Evolutionary conservation across 2,113 vertebrate genomes (phyloP).

Genomic region (Ovibos moschatus): DNA sequence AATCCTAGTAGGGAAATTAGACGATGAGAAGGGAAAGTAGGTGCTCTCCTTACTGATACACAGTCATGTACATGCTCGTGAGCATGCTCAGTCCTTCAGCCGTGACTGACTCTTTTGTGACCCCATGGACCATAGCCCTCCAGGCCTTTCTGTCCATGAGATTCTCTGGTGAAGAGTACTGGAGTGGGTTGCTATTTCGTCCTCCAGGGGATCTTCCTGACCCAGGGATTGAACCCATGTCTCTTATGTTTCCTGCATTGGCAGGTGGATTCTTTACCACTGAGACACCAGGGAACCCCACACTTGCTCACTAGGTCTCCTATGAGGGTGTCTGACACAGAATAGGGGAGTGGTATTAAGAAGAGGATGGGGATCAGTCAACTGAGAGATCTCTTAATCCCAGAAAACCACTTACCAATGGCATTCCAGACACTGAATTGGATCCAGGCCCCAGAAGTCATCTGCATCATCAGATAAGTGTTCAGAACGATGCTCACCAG

Average conservation of each 20-base stretch:
- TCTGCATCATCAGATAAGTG: background rate
- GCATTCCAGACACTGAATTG: background rate
- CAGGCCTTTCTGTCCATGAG: background rate
- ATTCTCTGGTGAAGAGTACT: background rate
- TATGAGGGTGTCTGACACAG: background rate
- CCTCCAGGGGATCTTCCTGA: background rate
- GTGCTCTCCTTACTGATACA: background rate
- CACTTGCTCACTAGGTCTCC: background rate
- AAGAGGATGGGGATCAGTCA: background rate
- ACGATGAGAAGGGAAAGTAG: background rate
- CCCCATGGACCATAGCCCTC: background rate
- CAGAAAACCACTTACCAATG: background rate
- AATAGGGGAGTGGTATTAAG: background rate
- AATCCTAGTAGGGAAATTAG: background rate
- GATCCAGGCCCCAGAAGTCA: background rate
- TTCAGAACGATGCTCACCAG: background rate
- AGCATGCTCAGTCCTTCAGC: background rate
- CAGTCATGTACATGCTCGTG: fast-evolving
- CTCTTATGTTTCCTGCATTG: background rate
- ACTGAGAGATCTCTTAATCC: background rate
- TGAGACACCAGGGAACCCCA: background rate
- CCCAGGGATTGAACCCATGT: background rate
- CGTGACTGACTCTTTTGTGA: background rate
- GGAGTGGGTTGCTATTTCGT: background rate
- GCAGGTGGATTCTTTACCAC: background rate